Evolutionary conservation across 92 coral and sea anemone genomes (phyloP), one percentile per base, ranked within the genome.

Genomic region (Paramuricea clavata): DNA sequence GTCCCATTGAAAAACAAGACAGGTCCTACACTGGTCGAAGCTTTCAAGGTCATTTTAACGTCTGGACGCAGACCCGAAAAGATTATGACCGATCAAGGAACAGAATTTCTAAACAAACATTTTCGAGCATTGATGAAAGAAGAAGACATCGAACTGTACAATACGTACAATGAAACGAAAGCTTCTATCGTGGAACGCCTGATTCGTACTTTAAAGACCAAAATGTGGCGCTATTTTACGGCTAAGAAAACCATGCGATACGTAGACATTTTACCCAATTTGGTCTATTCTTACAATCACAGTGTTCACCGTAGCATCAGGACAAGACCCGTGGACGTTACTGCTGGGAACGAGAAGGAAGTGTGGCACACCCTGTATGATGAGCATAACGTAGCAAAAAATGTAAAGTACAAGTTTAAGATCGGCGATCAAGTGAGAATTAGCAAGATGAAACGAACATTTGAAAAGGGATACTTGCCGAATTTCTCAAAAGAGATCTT

Each of bases 281-380:
- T 88, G 13, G 61, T 87, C 0, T 50, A 68, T 2, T 56, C 87
- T 6, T 89, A 89, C 64, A 76, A 89, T 77, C 62, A 76, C 64
- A 76, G 71, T 12, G 34, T 27, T 6, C 92, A 89, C 33, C 78
- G 88, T 6, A 83, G 61, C 33, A 89, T 89, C 6, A 76, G 77
- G 41, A 89, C 57, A 78, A 83, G 64, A 25, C 91, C 91, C 12
- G 44, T 13, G 5, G 36, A 82, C 0, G 91, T 88, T 3, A 88
- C 83, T 47, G 77, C 19, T 5, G 47, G 64, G 9, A 90, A 90
- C 47, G 79, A 86, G 41, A 81, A 47, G 23, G 6, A 78, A 39
- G 86, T 84, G 1, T 74, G 54, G 56, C 34, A 41, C 12, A 74
- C 56, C 0, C 30, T 74, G 28, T 74, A 36, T n/a, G 80, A 49